Conservation (phyloP, 2,113 vertebrate genomes). For the Pelecanus crispus region DNA sequence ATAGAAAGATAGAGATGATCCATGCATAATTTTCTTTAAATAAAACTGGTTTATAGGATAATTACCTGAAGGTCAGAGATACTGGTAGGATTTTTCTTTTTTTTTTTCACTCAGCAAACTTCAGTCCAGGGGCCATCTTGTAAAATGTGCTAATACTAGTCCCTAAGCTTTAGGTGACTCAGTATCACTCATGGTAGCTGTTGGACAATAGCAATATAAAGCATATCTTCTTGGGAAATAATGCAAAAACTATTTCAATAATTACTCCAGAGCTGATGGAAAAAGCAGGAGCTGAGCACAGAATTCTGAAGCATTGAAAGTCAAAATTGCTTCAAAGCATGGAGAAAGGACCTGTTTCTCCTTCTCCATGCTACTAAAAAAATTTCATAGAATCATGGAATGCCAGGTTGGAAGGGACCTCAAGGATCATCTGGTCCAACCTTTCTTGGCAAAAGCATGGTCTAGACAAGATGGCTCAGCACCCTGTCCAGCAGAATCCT, state of each 20-base stretch:
- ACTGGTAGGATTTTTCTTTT: background rate
- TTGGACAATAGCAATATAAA: background rate
- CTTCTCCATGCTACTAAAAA: background rate
- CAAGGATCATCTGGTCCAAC: background rate
- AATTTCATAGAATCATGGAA: background rate
- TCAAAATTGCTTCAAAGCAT: background rate
- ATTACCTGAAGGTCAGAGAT: background rate
- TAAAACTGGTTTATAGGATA: background rate
- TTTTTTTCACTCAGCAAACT: background rate
- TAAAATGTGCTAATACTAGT: background rate
- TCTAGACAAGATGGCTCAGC: background rate
- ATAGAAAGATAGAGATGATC: constrained; percentile 4
- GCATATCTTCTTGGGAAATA: background rate
- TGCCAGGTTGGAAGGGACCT: background rate
- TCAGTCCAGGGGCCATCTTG: background rate
- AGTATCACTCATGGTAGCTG: background rate
- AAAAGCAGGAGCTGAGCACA: background rate
- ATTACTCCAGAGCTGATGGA: background rate
- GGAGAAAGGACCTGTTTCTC: background rate
- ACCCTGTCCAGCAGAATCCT: background rate
- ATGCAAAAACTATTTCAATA: background rate
- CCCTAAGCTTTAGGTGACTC: background rate
- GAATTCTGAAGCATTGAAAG: background rate
- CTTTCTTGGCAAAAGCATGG: background rate
- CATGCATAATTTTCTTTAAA: constrained; percentile 10